Percentiles rank a stretch among this genome's conserved stretches.
Conservation (phyloP, 2,888 invertebrate species). For the Bellardia bayeri region DNA sequence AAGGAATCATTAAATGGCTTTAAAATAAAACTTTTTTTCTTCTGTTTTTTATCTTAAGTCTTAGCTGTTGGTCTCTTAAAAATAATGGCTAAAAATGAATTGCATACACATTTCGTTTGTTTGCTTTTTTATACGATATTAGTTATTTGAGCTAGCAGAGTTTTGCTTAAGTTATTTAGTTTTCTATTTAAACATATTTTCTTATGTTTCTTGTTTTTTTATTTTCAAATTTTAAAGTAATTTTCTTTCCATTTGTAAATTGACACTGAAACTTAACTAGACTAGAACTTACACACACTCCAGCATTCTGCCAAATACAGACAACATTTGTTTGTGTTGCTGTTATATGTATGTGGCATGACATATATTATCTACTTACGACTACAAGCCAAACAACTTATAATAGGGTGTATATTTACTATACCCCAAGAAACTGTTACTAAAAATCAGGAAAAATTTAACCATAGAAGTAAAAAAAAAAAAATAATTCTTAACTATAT, state of each 20-base stretch:
- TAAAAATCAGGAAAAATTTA: slow-evolving; percentile 13
- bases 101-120: slow-evolving; percentile 19
- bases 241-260: slow-evolving; percentile 67
- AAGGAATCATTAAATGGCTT: slow-evolving; percentile 70
- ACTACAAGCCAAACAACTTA: not conserved
- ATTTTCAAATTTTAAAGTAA: slow-evolving; percentile 50
- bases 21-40: slow-evolving; percentile 57
- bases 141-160: slow-evolving; percentile 57
- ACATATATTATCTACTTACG: slow-evolving; percentile 39
- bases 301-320: not conserved
- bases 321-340: slow-evolving; percentile 12
- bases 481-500: slow-evolving; percentile 15
- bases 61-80: slow-evolving; percentile 26
- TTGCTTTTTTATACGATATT: slow-evolving; percentile 4
- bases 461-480: not conserved
- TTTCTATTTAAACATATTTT: slow-evolving; percentile 48
- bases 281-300: slow-evolving; percentile 42
- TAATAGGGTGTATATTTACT: slow-evolving; percentile 26
- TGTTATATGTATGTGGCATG: slow-evolving; percentile 48
- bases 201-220: not conserved
- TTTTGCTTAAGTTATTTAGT: slow-evolving; percentile 50
- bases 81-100: slow-evolving; percentile 40
- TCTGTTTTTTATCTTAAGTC: slow-evolving; percentile 36
- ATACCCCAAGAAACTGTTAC: slow-evolving; percentile 13
- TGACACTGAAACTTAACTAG: slow-evolving; percentile 68